Conservation (phyloP, 1,140 invertebrate species). For the Drosophila lacertosa region DNA sequence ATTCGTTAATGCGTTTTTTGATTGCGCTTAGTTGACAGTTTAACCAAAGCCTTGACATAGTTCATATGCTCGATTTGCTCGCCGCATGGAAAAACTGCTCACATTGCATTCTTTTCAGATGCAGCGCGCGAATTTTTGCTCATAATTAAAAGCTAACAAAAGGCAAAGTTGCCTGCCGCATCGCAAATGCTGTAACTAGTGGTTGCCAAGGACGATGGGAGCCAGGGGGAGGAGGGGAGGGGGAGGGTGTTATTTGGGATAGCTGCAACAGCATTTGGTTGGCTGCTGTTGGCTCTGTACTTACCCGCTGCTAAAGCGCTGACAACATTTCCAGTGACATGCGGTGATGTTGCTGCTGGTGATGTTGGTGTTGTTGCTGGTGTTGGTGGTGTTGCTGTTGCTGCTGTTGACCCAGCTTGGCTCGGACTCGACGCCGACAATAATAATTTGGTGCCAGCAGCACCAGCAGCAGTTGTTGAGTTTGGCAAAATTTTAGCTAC, state of each 20-base stretch:
- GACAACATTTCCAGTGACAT: conserved; percentile 65
- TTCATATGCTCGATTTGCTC: conserved; percentile 4
- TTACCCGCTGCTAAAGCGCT: conserved; percentile 70
- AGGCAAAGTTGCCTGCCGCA: conserved; percentile 47
- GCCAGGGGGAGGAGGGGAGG: background rate
- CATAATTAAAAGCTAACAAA: conserved; percentile 83
- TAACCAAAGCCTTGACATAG: background rate
- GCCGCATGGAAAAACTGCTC: conserved; percentile 53
- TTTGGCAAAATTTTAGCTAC: conserved; percentile 43
- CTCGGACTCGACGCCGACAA: conserved; percentile 46
- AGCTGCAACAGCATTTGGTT: conserved; percentile 21
- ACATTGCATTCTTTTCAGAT: conserved; percentile 51
- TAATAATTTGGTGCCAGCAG: conserved; percentile 67
- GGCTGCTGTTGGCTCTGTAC: conserved; percentile 48
- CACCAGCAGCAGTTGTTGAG: conserved; percentile 25
- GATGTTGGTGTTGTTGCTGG: conserved; percentile 26
- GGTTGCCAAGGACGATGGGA: background rate
- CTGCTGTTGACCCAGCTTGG: conserved; percentile 46
- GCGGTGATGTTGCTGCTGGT: conserved; percentile 53
- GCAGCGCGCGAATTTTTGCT: conserved; percentile 49
- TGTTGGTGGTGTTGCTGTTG: conserved; percentile 25
- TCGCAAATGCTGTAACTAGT: conserved; percentile 31
- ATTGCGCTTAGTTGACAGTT: no score
- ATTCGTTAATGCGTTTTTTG: no score
- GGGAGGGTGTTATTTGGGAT: background rate